These are phyloP conservation scores for Venturia canescens DNA, from an alignment of 1,140 invertebrate genomes.

Conservation along the genomic window DNA sequence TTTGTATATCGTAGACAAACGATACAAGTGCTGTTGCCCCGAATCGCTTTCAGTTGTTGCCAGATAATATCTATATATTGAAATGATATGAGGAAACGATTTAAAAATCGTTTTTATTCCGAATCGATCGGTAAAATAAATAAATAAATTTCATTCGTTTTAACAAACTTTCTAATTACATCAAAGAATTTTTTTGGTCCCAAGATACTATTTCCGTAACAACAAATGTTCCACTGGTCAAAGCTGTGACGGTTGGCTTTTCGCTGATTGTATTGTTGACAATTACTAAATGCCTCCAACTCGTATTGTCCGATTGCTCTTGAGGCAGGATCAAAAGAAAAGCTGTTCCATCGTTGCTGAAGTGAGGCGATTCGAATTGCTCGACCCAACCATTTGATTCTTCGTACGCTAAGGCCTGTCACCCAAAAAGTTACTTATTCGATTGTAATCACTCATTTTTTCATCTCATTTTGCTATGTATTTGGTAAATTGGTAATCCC, in stretches of 20 bases:
- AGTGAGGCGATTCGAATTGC: conserved; percentile 79
- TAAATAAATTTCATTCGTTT: background rate
- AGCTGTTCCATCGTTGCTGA: conserved; percentile 78
- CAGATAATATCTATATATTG: conserved; percentile 81
- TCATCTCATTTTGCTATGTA: too few relatives aligned
- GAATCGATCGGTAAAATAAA: background rate
- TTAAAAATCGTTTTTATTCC: conserved; percentile 32
- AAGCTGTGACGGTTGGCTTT: conserved; percentile 72
- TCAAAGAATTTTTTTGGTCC: conserved; percentile 81
- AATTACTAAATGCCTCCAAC: conserved; percentile 83
- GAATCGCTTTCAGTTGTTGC: conserved; percentile 81
- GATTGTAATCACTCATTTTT: background rate
- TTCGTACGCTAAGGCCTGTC: conserved; percentile 64
- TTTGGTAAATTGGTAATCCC: too few relatives aligned
- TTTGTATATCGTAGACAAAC: conserved; percentile 68
- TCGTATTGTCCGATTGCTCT: conserved; percentile 77
- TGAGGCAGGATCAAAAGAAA: conserved; percentile 82
- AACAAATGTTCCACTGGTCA: conserved; percentile 86
- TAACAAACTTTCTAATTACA: conserved; percentile 75
- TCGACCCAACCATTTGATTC: conserved; percentile 86
- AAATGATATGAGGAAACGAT: background rate
- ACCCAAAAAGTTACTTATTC: conserved; percentile 39
- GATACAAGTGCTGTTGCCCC: conserved; percentile 81
- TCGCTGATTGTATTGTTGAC: conserved; percentile 72
- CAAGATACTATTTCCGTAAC: conserved; percentile 89